These are phyloP conservation scores for Cyprinus carpio DNA, from an alignment of 2,113 vertebrate species.

Conservation along the genomic window DNA sequence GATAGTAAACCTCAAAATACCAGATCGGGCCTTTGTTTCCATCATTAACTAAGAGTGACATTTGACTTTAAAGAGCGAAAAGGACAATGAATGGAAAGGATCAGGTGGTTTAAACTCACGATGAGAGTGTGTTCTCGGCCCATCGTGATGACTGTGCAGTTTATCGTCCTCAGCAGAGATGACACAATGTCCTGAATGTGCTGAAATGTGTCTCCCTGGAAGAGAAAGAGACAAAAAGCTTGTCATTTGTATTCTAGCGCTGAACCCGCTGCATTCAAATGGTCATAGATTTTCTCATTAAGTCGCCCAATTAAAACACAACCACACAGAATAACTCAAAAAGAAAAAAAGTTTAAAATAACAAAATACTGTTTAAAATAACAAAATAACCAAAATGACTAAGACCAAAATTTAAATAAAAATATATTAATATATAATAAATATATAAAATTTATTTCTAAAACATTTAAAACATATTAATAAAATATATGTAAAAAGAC, in stretches of 20 bases:
- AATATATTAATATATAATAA: too few relatives aligned
- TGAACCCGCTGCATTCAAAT: neutral
- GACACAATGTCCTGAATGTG: slow-evolving; percentile 92
- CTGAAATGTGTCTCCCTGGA: slow-evolving; percentile 84
- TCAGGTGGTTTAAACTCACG: slow-evolving; percentile 77
- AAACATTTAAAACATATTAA: too few relatives aligned
- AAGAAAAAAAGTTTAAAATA: too few relatives aligned
- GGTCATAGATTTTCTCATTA: slow-evolving; percentile 18
- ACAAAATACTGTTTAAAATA: too few relatives aligned
- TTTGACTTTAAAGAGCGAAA: neutral
- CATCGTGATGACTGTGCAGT: slow-evolving; percentile 90
- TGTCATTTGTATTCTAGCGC: slow-evolving; percentile 3
- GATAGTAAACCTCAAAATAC: too few relatives aligned
- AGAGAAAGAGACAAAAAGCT: slow-evolving; percentile 34
- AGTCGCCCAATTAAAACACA: neutral
- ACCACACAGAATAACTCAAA: neutral
- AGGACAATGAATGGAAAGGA: neutral
- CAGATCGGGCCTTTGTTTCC: neutral
- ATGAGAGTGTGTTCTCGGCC: slow-evolving; percentile 84
- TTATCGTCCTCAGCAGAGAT: slow-evolving; percentile 87
- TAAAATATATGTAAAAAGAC: too few relatives aligned
- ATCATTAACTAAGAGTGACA: neutral
- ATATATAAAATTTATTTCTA: too few relatives aligned
- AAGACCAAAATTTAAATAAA: too few relatives aligned
- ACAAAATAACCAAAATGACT: too few relatives aligned